phyloP scores from a whole-genome alignment of 2,113 vertebrate species.

The Lagopus muta region DNA sequence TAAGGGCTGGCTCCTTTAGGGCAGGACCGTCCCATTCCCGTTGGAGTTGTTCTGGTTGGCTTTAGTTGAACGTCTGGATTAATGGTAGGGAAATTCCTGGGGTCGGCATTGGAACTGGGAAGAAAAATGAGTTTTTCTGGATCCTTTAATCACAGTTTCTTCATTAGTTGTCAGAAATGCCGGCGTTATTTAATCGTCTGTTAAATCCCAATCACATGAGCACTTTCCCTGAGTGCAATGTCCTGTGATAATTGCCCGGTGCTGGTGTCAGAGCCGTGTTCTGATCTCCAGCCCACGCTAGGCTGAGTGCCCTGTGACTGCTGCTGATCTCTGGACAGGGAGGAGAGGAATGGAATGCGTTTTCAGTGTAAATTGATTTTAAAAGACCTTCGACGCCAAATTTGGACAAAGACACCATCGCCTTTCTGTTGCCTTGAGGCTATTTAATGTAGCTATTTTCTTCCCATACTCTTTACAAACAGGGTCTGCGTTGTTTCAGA shows the following conservation, averaged over 20 bases:
- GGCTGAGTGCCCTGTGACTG: not conserved
- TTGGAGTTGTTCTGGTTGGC: not conserved
- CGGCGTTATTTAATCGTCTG: slow-evolving; percentile 54
- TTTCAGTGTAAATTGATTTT: not conserved
- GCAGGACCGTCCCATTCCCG: not conserved
- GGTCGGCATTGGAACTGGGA: not conserved
- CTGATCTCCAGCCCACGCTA: not conserved
- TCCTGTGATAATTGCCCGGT: slow-evolving; percentile 49
- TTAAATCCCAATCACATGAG: slow-evolving; percentile 64
- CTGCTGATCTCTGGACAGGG: not conserved
- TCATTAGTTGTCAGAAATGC: slow-evolving; percentile 52
- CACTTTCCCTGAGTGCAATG: slow-evolving; percentile 36
- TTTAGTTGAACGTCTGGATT: not conserved
- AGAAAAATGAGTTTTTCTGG: slow-evolving; percentile 59
- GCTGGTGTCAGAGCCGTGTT: not conserved
- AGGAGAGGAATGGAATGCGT: not conserved
- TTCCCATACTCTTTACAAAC: not conserved
- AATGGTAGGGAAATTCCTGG: not conserved
- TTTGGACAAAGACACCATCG: not conserved
- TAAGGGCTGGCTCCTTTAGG: not conserved
- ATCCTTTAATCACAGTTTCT: not conserved
- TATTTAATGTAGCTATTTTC: not conserved
- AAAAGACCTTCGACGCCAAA: not conserved
- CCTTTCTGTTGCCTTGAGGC: not conserved
- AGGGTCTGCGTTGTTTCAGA: too few relatives aligned